phyloP scores from a whole-genome alignment of 2,113 vertebrate genomes.

The Pygoscelis adeliae region DNA sequence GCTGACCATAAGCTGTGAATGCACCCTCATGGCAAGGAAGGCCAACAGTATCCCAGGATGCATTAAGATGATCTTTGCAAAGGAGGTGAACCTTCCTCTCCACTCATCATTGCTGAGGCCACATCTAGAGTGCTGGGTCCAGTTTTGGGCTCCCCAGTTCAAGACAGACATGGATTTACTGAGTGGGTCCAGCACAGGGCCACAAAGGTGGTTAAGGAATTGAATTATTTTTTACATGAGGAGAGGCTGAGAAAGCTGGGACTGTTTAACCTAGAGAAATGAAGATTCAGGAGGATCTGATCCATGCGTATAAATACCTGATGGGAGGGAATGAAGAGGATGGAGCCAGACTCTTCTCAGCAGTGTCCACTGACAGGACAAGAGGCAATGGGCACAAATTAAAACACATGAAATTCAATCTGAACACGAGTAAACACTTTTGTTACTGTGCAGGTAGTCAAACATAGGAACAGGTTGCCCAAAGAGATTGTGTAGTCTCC shows the following conservation, averaged over 20 bases:
- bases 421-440: neutral
- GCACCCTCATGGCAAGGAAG: neutral
- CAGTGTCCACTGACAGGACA: neutral
- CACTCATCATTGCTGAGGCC: neutral
- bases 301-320: neutral
- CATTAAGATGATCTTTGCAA: neutral
- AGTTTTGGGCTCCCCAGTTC: neutral
- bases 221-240: neutral
- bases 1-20: neutral
- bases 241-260: neutral
- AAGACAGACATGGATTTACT: neutral
- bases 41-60: neutral
- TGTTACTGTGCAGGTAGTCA: neutral
- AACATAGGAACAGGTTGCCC: neutral
- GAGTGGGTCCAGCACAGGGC: neutral
- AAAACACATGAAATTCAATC: neutral
- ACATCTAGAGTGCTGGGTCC: neutral
- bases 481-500: neutral
- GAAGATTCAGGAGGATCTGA: neutral
- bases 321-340: neutral
- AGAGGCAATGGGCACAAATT: neutral
- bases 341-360: neutral
- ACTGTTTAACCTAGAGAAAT: neutral
- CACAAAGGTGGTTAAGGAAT: neutral
- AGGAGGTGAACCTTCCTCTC: neutral